Evolutionary conservation across 92 coral and sea anemone species (phyloP), one percentile per base, ranked within the genome.

Genomic region (Virgularia gustaviana): DNA sequence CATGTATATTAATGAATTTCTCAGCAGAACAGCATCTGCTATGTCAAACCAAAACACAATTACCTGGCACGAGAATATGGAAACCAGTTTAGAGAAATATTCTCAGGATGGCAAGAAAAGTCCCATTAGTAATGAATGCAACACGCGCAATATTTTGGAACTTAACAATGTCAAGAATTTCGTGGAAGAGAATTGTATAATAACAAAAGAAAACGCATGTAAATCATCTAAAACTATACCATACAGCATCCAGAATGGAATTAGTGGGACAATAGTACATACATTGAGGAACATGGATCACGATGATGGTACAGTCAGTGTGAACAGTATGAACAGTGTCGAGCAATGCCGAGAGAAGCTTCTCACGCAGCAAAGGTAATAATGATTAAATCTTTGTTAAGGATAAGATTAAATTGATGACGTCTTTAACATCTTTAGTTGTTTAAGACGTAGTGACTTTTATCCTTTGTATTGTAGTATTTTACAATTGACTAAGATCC

Each of bases 321-420:
- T 67, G 30, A 62, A 55, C 2, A 85, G 89, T 71, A 87, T 82
- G 44, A 80, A 68, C 72, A 87, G 85, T 72, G 71, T 89, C 72
- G 84, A 89, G 55, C 99, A 89, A 72, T 84, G 83, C 58, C 84
- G 88, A 70, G 94, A 94, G 77, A 61, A 83, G 45, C 72, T 94
- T 42, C 83, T 94, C 36, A 85, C 96, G 18, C 76, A 89, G 75
- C 99, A 94, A 60, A 94, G 99, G 99, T 87, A 78, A 37, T 65
- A 49, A n/a, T 22, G 15, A 23, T 34, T 22, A 36, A 36, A 31
- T 1, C 36, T 29, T 18, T 45, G 3, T 12, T 16, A 13, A 2
- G 20, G 13, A 16, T 43, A 16, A 43, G 51, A 43, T 4, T 43
- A 4, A 1, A 43, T 53, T 25, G 45, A 39, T 15, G 15, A 39